phyloP scores from a whole-genome alignment of 2,113 vertebrate species.

The Uria aalge region DNA sequence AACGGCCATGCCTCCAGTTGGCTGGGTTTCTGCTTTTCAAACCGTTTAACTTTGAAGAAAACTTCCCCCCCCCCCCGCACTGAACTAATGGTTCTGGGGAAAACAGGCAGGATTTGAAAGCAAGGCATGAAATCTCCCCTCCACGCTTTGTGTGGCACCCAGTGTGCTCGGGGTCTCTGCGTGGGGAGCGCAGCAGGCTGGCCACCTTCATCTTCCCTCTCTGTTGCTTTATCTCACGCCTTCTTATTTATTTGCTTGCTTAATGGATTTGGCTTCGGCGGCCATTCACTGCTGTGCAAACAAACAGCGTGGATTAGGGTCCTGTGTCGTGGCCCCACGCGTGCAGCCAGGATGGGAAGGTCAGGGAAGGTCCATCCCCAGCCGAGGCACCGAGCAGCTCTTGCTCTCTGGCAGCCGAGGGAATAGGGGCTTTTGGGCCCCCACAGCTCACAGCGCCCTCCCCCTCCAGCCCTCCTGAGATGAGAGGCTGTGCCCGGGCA shows the following conservation, averaged over 20 bases:
- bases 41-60: neutral
- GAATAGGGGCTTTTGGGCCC: rapidly evolving
- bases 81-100: neutral
- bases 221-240: neutral
- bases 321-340: neutral
- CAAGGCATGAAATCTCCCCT: neutral
- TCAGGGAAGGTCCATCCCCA: neutral
- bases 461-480: neutral
- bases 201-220: neutral
- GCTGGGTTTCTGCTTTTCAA: neutral
- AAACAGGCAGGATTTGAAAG: neutral
- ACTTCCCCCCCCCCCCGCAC: neutral
- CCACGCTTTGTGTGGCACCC: neutral
- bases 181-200: neutral
- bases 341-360: neutral
- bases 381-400: neutral
- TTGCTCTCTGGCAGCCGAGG: rapidly evolving
- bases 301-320: neutral
- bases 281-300: neutral
- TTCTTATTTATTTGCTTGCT: neutral
- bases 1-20: neutral
- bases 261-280: neutral
- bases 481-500: neutral
- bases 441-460: neutral
- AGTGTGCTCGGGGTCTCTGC: neutral